Conservation (phyloP, 2,888 invertebrate genomes). For the Amblyjoppa proteus region DNA sequence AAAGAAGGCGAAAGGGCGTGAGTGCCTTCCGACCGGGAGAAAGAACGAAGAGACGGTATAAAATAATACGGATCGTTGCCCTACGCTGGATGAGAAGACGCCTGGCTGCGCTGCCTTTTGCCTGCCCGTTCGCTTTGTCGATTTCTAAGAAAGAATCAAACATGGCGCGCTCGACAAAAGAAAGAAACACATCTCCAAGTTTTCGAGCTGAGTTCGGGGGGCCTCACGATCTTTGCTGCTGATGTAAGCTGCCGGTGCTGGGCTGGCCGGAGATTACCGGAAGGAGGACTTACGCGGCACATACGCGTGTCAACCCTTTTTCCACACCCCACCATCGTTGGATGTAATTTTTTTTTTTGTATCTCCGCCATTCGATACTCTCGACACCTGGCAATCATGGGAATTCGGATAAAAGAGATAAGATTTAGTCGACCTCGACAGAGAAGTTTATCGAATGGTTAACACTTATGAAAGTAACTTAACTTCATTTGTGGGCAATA, state of each 20-base stretch:
- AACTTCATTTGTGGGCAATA: background rate
- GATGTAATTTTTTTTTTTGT: background rate
- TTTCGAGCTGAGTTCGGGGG: constrained; percentile 4
- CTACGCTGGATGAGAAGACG: constrained; percentile 59
- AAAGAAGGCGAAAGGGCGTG: constrained; percentile 60
- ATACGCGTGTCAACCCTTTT: constrained; percentile 6
- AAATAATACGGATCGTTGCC: constrained; percentile 71
- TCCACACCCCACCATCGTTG: too few species aligned
- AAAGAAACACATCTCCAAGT: constrained; percentile 56
- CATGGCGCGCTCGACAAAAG: constrained; percentile 78
- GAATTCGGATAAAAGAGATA: too few species aligned
- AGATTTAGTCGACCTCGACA: background rate
- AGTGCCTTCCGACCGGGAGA: constrained; percentile 31
- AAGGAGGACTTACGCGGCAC: too few species aligned
- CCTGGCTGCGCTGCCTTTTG: constrained; percentile 34
- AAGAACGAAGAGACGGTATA: constrained; percentile 39
- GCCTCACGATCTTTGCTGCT: constrained; percentile 17
- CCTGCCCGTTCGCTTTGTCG: constrained; percentile 71
- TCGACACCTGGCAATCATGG: too few species aligned
- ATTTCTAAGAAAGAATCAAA: constrained; percentile 81
- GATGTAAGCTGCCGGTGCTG: background rate
- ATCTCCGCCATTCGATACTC: too few species aligned
- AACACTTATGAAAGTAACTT: background rate
- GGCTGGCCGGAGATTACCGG: too few species aligned
- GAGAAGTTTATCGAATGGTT: constrained; percentile 1